Evolutionary conservation across 2,113 vertebrate species (phyloP), one percentile per base, ranked within the genome.

Genomic region (Polyodon spathula): DNA sequence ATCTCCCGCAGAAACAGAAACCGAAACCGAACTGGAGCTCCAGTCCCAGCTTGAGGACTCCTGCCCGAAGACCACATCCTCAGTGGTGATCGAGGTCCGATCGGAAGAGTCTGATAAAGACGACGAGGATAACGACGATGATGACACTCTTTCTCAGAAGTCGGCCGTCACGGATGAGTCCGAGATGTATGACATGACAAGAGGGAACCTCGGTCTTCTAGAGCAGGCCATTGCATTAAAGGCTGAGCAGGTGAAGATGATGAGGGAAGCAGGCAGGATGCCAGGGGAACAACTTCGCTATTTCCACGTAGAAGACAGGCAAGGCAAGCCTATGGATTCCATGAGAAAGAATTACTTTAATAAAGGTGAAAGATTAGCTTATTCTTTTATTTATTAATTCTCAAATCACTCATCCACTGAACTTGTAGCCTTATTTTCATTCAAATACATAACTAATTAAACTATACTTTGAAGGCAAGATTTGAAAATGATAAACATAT

Each of bases 201-300:
- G 92, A 15, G 95, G 96, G 0, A 98, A 97, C 78, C 82, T 97
- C 78, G 93, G 95, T 11, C 89, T 97, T 56, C 84, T 98, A 75
- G 96, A 98, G 75, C 95, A 98, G 71, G 96, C 96, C 73, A 98
- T 98, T 0, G 96, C 96, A 0, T 81, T 98, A 67, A 97, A 98
- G 71, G 95, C 96, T 0, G 91, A 97, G 77, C 96, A 98, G 78
- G 95, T 94, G 57, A 93, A 88, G 50, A 82, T 88, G 0, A 85
- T 87, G 56, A 78, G 92, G 8, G 93, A 92, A 67, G 81, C 89
- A 2, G 75, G 88, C 38, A 71, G 84, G 2, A 63, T 83, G 42
- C 73, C 88, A 0, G 59, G 69, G 1, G 92, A 94, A 64, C 91
- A 87, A 0, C 79, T 85, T 41, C 87, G 86, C 12, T 90, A 86